These are phyloP conservation scores for Streptopelia turtur DNA, from an alignment of 2,797 vertebrate species.

Conservation along the genomic window DNA sequence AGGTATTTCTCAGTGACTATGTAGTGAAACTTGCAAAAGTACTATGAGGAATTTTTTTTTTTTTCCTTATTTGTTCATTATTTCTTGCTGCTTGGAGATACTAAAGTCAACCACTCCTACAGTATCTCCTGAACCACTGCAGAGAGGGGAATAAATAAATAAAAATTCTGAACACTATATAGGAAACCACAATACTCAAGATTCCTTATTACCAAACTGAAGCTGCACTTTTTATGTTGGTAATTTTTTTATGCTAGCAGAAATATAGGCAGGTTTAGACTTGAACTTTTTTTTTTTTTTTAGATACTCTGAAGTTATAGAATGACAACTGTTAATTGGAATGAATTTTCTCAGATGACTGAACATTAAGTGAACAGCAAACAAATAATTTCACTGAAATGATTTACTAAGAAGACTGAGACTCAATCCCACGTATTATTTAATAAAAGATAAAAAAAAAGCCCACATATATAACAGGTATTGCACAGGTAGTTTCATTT, in stretches of 20 bases:
- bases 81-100: neutral
- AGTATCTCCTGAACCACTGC: neutral
- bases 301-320: neutral
- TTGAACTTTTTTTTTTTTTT: neutral
- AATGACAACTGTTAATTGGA: neutral
- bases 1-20: neutral
- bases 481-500: neutral
- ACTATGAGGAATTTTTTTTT: neutral
- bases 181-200: neutral
- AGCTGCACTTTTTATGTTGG: neutral
- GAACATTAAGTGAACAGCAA: neutral
- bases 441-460: neutral
- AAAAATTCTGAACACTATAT: neutral
- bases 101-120: neutral
- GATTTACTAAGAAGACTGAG: neutral
- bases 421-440: neutral
- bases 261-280: neutral
- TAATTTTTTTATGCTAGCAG: neutral
- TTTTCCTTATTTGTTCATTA: neutral
- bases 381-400: neutral
- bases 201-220: neutral
- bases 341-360: neutral
- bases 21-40: neutral
- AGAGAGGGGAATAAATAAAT: neutral
- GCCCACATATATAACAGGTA: accelerated